phyloP scores from a whole-genome alignment of 2,888 invertebrate genomes.

The Ferrisia virgata region DNA sequence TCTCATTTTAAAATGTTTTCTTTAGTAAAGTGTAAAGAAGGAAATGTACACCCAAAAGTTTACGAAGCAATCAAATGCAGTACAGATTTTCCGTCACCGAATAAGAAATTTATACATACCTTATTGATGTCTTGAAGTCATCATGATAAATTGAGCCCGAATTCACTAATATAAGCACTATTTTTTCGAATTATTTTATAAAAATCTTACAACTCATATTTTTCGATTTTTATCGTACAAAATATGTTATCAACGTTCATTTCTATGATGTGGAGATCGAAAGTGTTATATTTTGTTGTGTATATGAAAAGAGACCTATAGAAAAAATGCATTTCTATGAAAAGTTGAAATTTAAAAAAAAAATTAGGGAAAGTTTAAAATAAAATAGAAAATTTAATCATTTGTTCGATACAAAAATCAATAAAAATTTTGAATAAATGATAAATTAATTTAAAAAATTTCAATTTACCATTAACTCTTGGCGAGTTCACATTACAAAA shows the following conservation, averaged over 20 bases:
- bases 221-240: not conserved
- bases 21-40: not conserved
- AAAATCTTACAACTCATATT: not conserved
- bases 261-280: slow-evolving; percentile 28
- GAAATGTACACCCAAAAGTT: not conserved
- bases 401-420: not conserved
- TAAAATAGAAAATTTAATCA: not conserved
- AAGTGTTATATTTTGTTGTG: not conserved
- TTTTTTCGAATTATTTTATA: not conserved
- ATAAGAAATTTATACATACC: not conserved
- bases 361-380: not conserved
- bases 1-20: not conserved
- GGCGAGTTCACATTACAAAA: not conserved
- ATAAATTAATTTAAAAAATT: not conserved
- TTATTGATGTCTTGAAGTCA: not conserved
- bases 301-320: not conserved
- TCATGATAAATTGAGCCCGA: not conserved
- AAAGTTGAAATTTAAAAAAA: not conserved
- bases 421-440: not conserved
- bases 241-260: slow-evolving; percentile 19
- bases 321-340: not conserved
- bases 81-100: not conserved
- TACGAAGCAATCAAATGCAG: too few relatives aligned
- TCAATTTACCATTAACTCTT: not conserved
- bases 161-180: not conserved